A percentile compares a stretch with the other conserved stretches of the same genome.
Conservation (phyloP, 2,113 vertebrate genomes). For the Glaucidium brasilianum region DNA sequence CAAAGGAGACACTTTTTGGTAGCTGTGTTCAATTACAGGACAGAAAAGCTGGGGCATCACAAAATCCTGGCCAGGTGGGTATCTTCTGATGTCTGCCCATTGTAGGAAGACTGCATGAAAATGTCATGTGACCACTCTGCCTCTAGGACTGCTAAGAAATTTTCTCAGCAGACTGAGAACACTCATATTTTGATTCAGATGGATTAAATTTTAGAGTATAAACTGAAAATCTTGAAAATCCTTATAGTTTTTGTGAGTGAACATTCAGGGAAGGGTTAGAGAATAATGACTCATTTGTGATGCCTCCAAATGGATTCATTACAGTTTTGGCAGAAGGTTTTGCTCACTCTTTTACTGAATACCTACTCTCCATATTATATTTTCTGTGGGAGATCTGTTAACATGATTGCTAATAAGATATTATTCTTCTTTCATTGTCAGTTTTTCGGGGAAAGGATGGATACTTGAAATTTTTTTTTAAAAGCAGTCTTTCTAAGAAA, state of each 20-base stretch:
- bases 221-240: not conserved
- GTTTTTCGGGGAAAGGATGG: not conserved
- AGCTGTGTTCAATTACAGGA: not conserved
- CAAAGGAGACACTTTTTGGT: not conserved
- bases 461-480: not conserved
- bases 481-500: not conserved
- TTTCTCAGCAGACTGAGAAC: not conserved
- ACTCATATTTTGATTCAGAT: not conserved
- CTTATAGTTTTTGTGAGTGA: not conserved
- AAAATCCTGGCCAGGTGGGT: not conserved
- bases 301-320: not conserved
- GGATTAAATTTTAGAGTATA: not conserved
- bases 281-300: constrained; percentile 14
- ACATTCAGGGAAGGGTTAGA: not conserved
- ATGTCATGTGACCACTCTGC: not conserved
- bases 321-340: constrained; percentile 9
- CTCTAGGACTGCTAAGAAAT: not conserved
- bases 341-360: not conserved
- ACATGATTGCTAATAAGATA: constrained; percentile 10
- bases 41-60: not conserved
- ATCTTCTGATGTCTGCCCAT: not conserved
- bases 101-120: not conserved
- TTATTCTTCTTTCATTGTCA: constrained; percentile 23
- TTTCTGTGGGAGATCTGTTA: not conserved
- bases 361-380: not conserved